These are phyloP conservation scores for Sminthurinus aureus DNA, from an alignment of 2,888 invertebrate genomes.

Conservation along the genomic window DNA sequence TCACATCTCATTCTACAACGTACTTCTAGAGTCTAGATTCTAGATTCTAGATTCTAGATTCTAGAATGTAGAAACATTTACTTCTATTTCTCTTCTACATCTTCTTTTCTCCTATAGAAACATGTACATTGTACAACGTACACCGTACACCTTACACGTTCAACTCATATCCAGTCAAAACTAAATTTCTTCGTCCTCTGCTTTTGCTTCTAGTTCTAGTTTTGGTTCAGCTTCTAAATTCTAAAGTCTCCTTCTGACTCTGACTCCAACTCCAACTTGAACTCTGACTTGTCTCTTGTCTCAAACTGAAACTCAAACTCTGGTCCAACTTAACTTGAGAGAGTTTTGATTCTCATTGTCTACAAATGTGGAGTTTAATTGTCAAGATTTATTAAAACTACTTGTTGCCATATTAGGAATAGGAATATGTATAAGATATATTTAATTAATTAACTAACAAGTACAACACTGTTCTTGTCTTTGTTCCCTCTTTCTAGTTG, in stretches of 20 bases:
- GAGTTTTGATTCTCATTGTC: not conserved
- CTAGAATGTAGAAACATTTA: not conserved
- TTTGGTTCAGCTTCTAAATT: too few relatives aligned
- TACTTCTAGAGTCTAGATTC: not conserved
- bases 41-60: not conserved
- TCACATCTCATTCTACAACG: not conserved
- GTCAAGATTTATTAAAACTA: not conserved
- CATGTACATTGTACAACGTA: not conserved
- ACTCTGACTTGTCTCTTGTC: too few relatives aligned
- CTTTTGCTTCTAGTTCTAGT: too few relatives aligned
- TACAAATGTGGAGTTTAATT: not conserved
- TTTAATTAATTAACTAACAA: not conserved
- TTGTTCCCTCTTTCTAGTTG: not conserved
- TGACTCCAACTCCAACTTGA: too few relatives aligned
- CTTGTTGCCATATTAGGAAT: conserved; percentile 13
- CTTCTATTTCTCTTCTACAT: not conserved
- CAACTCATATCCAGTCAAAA: not conserved
- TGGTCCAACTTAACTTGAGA: not conserved
- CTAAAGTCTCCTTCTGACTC: too few relatives aligned
- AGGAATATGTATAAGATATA: too few relatives aligned
- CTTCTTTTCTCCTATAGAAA: not conserved
- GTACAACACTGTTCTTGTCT: not conserved
- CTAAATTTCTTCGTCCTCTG: not conserved
- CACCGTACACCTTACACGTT: not conserved
- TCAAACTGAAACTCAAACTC: not conserved